A percentile compares a stretch with the other conserved stretches of the same genome.
These are phyloP conservation scores for Ambastaia sidthimunki DNA, from an alignment of 2,797 vertebrate genomes.

Conservation along the genomic window DNA sequence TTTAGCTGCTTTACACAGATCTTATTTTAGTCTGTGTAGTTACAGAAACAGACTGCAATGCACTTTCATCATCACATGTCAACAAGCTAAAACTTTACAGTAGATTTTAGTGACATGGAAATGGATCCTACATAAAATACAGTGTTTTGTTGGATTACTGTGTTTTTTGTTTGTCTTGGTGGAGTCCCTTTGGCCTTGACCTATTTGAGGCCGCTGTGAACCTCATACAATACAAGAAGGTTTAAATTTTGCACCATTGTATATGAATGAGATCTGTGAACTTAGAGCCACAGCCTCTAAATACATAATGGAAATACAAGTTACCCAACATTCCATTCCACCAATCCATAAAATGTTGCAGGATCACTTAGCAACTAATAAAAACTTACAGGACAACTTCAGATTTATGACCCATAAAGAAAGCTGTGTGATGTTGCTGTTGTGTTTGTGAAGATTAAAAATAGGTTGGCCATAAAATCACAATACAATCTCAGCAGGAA, in stretches of 20 bases:
- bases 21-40: slow-evolving; percentile 30
- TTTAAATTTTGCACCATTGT: background rate
- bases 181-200: background rate
- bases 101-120: background rate
- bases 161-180: background rate
- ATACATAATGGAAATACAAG: slow-evolving; percentile 42
- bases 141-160: background rate
- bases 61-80: background rate
- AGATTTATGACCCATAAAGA: background rate
- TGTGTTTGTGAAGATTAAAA: background rate
- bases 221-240: background rate
- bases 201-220: background rate
- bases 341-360: background rate
- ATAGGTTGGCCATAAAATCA: background rate
- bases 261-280: background rate
- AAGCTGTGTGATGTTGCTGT: slow-evolving; percentile 7
- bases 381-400: slow-evolving; percentile 12
- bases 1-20: slow-evolving; percentile 17
- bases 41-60: background rate
- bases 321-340: slow-evolving; percentile 40
- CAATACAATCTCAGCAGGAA: background rate
- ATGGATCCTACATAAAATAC: background rate
- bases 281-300: slow-evolving; percentile 26
- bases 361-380: background rate
- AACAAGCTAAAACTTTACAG: background rate